These are phyloP conservation scores for Montipora capricornis DNA, from an alignment of 64 coral and sea anemone species.

Conservation along the genomic window DNA sequence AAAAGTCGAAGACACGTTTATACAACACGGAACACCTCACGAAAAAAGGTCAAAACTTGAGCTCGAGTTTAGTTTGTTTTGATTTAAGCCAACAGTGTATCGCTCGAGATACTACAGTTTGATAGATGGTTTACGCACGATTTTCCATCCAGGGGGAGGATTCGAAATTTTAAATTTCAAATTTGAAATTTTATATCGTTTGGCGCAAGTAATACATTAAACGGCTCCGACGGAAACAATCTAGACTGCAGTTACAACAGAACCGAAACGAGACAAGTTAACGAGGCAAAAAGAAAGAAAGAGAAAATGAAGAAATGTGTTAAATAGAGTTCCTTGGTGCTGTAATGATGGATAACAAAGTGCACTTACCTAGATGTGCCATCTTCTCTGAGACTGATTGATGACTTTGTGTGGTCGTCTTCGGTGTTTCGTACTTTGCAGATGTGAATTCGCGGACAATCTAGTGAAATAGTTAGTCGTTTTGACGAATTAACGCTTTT, in stretches of 20 bases:
- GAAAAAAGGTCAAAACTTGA: conserved; percentile 32
- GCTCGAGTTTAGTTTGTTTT: background rate
- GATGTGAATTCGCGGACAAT: background rate
- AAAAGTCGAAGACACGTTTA: conserved; percentile 69
- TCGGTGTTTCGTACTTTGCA: background rate
- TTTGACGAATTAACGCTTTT: conserved; percentile 34
- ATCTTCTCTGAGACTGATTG: conserved; percentile 2
- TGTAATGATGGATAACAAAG: background rate
- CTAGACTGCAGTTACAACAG: background rate
- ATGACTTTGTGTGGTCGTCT: conserved; percentile 12
- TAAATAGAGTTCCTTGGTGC: no score
- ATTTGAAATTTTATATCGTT: background rate
- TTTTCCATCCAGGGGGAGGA: background rate
- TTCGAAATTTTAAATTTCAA: background rate
- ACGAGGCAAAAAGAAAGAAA: background rate
- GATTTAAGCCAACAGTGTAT: background rate
- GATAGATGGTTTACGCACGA: background rate
- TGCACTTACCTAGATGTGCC: conserved; percentile 36
- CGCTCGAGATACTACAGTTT: background rate
- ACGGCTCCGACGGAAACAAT: background rate
- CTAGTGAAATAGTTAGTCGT: conserved; percentile 4
- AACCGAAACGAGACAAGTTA: background rate
- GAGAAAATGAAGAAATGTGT: no score
- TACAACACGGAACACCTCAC: background rate
- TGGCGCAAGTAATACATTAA: background rate